phyloP scores from a whole-genome alignment of 2,797 vertebrate species.

The Petrocephalus sullivani region DNA sequence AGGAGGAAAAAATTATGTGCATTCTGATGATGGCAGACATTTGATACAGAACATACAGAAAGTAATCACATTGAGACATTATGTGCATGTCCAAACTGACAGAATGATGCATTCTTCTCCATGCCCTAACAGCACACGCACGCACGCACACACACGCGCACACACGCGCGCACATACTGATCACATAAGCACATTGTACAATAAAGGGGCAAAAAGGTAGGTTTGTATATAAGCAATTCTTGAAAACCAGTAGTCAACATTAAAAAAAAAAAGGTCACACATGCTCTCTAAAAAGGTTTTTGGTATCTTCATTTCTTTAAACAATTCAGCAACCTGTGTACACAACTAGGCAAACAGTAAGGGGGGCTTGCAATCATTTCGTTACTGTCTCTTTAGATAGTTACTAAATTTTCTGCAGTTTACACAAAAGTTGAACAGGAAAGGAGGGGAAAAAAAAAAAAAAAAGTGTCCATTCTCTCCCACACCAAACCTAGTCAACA shows the following conservation, averaged over 20 bases:
- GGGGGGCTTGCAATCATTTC: slow-evolving; percentile 57
- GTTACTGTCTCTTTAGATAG: slow-evolving; percentile 59
- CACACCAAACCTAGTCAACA: slow-evolving; percentile 59
- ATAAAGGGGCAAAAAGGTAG: slow-evolving; percentile 40
- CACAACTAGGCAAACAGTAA: slow-evolving; percentile 51
- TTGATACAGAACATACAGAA: slow-evolving; percentile 29
- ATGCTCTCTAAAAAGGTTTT: slow-evolving; percentile 66
- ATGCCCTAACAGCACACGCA: slow-evolving; percentile 64
- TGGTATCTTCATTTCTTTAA: slow-evolving; percentile 48
- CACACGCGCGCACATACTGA: slow-evolving; percentile 42
- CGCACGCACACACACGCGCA: neutral
- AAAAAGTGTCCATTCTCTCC: slow-evolving; percentile 60
- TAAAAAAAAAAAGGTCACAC: slow-evolving; percentile 63
- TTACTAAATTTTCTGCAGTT: slow-evolving; percentile 55
- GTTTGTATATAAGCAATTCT: slow-evolving; percentile 51
- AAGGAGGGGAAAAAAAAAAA: slow-evolving; percentile 62
- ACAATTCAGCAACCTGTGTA: slow-evolving; percentile 54
- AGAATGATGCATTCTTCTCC: slow-evolving; percentile 42
- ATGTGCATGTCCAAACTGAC: slow-evolving; percentile 62
- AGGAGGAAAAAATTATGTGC: slow-evolving; percentile 56
- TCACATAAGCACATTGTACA: slow-evolving; percentile 65
- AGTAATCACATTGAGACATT: slow-evolving; percentile 54
- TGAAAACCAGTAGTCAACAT: slow-evolving; percentile 72
- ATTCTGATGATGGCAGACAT: slow-evolving; percentile 75
- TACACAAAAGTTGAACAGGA: slow-evolving; percentile 54